Base-by-base conservation (phyloP, 2,797 vertebrate genomes). In the Falco peregrinus region DNA sequence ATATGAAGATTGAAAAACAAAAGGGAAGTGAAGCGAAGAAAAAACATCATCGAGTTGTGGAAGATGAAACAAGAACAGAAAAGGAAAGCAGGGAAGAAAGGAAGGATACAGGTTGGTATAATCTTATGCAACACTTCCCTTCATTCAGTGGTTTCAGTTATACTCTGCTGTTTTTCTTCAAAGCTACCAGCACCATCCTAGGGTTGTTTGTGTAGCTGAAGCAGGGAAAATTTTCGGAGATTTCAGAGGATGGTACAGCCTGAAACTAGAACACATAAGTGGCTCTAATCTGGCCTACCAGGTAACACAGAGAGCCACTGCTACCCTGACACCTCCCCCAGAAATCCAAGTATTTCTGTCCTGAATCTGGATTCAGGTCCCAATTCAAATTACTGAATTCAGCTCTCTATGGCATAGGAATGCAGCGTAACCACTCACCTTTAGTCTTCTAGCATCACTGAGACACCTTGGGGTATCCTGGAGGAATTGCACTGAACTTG, bases 11-110 rank as follows among this genome's bases (percentile, higher is more conserved):
- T 33, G 39, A 20, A 85, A 79, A 85, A 54, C 16, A 50, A 26
- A 64, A 60, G 9, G 31, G 21, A 95, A 41, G 9, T 61, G 29
- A 93, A 61, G 53, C 39, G 63, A 75, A 75, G 26, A 8, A 29
- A 39, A 48, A 77, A 21, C 9, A 20, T 11, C 0, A 20, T 11
- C 0, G 0, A 57, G 16, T 31, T 31, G 18, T 54, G 25, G 20
- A 67, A 84, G 48, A 54, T 26, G 29, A 84, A 70, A 28, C 37
- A 67, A 69, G 43, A 0, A 0, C 11, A 35, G 51, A 56, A 93
- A 76, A 81, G 17, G 7, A 68, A 94, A 89, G 19, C 16, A 70
- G 39, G 33, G 19, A 47, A 57, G 51, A 50, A 84, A 61, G 16
- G n/a, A 74, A 16, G 4, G 16, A 16, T 29, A 10, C 6, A 65